These are phyloP conservation scores for Pandion haliaetus DNA, from an alignment of 2,113 vertebrate species.

Conservation along the genomic window DNA sequence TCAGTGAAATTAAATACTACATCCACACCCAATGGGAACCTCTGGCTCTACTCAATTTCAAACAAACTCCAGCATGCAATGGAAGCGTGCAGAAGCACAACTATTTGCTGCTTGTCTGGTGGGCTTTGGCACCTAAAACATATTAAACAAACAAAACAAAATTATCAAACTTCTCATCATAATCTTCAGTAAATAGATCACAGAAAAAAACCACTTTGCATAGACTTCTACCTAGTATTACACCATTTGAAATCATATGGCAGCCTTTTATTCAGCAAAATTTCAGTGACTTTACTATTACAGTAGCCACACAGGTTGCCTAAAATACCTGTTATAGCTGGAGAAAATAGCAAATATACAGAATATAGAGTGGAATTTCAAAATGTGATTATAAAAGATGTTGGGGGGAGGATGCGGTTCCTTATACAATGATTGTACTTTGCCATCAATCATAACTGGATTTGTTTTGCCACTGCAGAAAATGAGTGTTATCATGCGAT, in stretches of 20 bases:
- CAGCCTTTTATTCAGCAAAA: constrained; percentile 62
- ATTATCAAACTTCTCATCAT: not conserved
- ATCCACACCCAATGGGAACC: constrained; percentile 8
- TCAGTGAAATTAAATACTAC: not conserved
- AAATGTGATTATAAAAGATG: not conserved
- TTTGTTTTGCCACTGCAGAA: constrained; percentile 14
- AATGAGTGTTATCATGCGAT: not conserved
- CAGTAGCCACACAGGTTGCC: constrained; percentile 31
- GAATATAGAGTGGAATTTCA: constrained; percentile 48
- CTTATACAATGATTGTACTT: constrained; percentile 4
- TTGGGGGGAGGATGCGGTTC: not conserved
- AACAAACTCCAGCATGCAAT: constrained; percentile 6
- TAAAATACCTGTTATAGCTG: constrained; percentile 29
- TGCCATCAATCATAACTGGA: constrained; percentile 19
- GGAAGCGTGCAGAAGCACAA: constrained; percentile 3
- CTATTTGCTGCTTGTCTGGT: constrained; percentile 36
- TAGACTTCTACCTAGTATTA: constrained; percentile 70
- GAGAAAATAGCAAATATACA: constrained; percentile 43
- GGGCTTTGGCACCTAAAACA: constrained; percentile 15
- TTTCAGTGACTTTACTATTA: constrained; percentile 44
- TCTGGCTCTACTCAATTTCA: not conserved
- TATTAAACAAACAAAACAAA: constrained; percentile 1
- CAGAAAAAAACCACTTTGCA: constrained; percentile 64
- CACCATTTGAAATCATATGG: constrained; percentile 60
- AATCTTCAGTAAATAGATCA: constrained; percentile 54